phyloP scores from a whole-genome alignment of 2,888 invertebrate species.

The Aporophyla nigra region DNA sequence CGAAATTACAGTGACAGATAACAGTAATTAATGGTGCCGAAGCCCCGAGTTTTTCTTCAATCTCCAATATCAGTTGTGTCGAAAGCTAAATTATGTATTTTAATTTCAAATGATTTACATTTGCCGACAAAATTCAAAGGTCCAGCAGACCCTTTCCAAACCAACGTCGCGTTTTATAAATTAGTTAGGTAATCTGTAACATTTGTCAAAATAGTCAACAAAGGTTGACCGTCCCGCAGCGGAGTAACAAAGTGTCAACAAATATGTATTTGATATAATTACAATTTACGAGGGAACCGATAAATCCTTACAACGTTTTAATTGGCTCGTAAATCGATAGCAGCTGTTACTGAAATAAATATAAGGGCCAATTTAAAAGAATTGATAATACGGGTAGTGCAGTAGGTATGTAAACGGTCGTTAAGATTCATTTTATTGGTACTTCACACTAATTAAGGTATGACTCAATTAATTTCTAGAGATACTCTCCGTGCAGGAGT shows the following conservation, averaged over 20 bases:
- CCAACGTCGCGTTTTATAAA: conserved; percentile 13
- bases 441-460: conserved; percentile 64
- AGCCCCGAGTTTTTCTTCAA: conserved; percentile 28
- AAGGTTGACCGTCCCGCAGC: conserved; percentile 19
- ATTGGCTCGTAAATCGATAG: conserved; percentile 87
- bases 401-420: conserved; percentile 68
- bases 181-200: conserved; percentile 15
- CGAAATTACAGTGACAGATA: conserved; percentile 26
- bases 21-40: conserved; percentile 25
- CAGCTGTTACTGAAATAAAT: conserved; percentile 84
- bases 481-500: conserved; percentile 1
- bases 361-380: conserved; percentile 85
- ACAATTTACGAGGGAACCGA: conserved; percentile 69
- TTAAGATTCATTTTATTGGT: conserved; percentile 67
- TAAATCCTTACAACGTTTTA: conserved; percentile 75
- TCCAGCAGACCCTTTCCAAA: conserved; percentile 16
- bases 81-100: conserved; percentile 39
- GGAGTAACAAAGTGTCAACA: conserved; percentile 50
- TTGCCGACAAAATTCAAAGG: conserved; percentile 33
- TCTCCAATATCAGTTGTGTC: conserved; percentile 27
- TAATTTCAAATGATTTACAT: conserved; percentile 42
- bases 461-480: conserved; percentile 54
- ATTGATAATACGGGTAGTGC: conserved; percentile 82
- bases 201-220: conserved; percentile 44
- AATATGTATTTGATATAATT: conserved; percentile 62